phyloP scores from a whole-genome alignment of 2,797 vertebrate species.

The Argentina silus region DNA sequence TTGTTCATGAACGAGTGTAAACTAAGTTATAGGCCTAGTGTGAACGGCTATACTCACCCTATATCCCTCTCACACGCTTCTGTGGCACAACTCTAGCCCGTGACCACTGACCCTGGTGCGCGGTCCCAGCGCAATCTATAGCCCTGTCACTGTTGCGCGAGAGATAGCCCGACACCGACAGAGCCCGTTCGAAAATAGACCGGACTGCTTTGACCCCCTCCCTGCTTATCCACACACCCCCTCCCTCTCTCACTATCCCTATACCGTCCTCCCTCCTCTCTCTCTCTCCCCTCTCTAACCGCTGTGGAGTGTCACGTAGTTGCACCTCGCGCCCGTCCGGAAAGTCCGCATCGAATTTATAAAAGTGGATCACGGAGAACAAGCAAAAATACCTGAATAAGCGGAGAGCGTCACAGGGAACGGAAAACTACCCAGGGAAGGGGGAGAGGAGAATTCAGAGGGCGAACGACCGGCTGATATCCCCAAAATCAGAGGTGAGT shows the following conservation, averaged over 20 bases:
- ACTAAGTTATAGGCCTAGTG: background rate
- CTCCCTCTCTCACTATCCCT: constrained; percentile 22
- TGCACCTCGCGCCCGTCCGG: constrained; percentile 54
- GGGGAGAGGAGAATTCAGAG: constrained; percentile 39
- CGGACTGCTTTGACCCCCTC: constrained; percentile 40
- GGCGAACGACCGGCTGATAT: constrained; percentile 34
- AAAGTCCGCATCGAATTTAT: constrained; percentile 51
- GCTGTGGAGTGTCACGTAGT: constrained; percentile 58
- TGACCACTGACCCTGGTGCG: constrained; percentile 27
- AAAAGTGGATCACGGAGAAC: constrained; percentile 48
- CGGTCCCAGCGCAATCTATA: constrained; percentile 33
- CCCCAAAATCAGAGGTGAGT: constrained; percentile 72
- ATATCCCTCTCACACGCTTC: background rate
- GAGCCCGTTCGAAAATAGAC: constrained; percentile 78
- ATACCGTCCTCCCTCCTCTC: constrained; percentile 23
- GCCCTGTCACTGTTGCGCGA: constrained; percentile 45
- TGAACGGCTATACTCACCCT: background rate
- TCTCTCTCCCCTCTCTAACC: constrained; percentile 39
- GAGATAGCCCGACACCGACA: constrained; percentile 61
- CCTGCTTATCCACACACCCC: background rate
- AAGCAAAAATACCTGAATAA: constrained; percentile 21
- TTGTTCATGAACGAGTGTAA: too few relatives aligned
- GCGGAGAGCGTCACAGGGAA: constrained; percentile 21
- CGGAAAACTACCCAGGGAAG: constrained; percentile 46
- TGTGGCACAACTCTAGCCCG: background rate